Conservation (phyloP, 2,797 vertebrate genomes). For the Lithobates pipiens region DNA sequence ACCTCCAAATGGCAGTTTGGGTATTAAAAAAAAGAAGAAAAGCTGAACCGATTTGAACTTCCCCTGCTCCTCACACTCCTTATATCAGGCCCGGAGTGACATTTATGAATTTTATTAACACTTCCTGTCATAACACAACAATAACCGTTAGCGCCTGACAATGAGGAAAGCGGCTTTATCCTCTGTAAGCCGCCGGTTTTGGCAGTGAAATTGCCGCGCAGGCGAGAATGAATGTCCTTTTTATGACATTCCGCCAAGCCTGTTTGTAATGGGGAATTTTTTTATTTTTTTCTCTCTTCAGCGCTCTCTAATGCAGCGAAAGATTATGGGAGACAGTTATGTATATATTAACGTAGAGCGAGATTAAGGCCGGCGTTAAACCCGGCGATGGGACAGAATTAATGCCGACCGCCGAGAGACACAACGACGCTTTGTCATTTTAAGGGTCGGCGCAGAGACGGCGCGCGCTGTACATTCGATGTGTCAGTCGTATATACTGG, state of each 20-base stretch:
- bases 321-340: conserved; percentile 19
- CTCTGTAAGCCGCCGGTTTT: not conserved
- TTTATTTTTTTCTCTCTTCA: not conserved
- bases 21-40: no score
- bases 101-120: no score
- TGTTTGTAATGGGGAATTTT: conserved; percentile 13
- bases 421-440: not conserved
- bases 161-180: conserved; percentile 21
- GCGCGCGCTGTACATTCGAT: not conserved
- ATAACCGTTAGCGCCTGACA: conserved; percentile 26
- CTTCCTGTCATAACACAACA: conserved; percentile 1
- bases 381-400: conserved; percentile 22
- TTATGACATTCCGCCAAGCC: conserved; percentile 27
- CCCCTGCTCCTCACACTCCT: no score
- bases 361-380: conserved; percentile 30
- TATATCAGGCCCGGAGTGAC: no score
- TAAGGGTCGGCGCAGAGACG: no score
- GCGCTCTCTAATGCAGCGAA: conserved; percentile 25
- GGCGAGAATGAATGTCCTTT: conserved; percentile 18
- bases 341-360: conserved; percentile 27
- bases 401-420: not conserved
- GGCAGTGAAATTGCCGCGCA: conserved; percentile 16
- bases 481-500: not conserved
- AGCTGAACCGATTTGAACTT: no score
- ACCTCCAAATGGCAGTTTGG: no score